Percentiles rank a stretch among this genome's conserved stretches.
These are phyloP conservation scores for Molorchus minor DNA, from an alignment of 2,888 invertebrate species.

Conservation along the genomic window DNA sequence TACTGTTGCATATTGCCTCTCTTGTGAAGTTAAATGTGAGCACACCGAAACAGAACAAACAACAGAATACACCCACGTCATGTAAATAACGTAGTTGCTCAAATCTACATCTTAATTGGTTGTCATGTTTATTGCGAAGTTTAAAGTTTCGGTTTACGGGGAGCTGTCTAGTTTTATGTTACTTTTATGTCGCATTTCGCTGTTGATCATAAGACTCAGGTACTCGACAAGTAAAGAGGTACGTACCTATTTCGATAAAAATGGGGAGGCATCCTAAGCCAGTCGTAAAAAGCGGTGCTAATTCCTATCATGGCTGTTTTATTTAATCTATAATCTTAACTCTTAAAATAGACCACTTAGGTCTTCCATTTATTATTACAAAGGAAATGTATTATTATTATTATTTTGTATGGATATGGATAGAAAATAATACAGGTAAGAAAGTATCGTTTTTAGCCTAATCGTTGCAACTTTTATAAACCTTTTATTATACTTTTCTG, in stretches of 20 bases:
- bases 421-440: no score
- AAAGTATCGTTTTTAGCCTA: no score
- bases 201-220: constrained; percentile 15
- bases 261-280: constrained; percentile 6
- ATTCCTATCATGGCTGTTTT: not conserved
- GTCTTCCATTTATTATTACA: no score
- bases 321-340: no score
- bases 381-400: no score
- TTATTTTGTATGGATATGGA: no score
- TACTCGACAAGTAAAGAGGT: constrained; percentile 6
- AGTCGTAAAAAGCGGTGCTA: constrained; percentile 2
- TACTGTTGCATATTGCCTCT: constrained; percentile 47
- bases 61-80: constrained; percentile 58
- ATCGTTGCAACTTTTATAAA: no score
- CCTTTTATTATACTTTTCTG: no score
- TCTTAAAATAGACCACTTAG: no score
- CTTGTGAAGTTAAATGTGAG: constrained; percentile 59
- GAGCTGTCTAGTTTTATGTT: constrained; percentile 40
- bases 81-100: constrained; percentile 61
- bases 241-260: constrained; percentile 16
- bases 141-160: constrained; percentile 53
- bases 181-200: constrained; percentile 17
- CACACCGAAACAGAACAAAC: constrained; percentile 59
- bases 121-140: constrained; percentile 63
- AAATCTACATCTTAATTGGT: constrained; percentile 65